Evolutionary conservation across 2,888 invertebrate genomes (phyloP), one percentile per base, ranked within the genome.

Genomic region (Coelopa pilipes): DNA sequence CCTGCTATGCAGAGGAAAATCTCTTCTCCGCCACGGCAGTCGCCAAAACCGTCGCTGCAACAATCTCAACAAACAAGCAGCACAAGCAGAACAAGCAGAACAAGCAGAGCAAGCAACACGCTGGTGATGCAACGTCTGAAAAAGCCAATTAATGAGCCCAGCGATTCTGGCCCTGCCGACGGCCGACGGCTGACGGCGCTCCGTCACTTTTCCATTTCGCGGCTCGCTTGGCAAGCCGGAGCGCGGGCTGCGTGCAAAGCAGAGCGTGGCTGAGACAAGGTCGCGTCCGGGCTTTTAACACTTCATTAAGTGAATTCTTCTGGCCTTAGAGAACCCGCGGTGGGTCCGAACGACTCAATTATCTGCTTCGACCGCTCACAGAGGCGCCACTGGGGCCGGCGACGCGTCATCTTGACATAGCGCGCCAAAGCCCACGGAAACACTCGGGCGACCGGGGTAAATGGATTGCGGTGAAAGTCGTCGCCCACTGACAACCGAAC

Each of bases 251-350:
- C 19, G 50, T 53, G 67, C 67, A 17, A 70, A 57, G 19, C 70
- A 70, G 70, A 70, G 60, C 70, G 60, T 70, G 60, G 13, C 70
- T 46, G 47, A 47, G 15, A 46, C 49, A 70, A 70, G 70, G 70
- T 59, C 60, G 49, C 24, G 47, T 53, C 21, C 10, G 60, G 17
- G 13, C 60, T 59, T 46, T 59, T 70, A 70, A 60, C 19, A 70
- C 21, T 59, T 59, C 60, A 70, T 59, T 70, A 60, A 70, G 47
- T 19, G 19, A 19, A 15, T 70, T n/a, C 17, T 13, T 24, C 12
- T 59, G 17, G 59, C 19, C 12, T 59, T 15, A n/a, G 13, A n/a
- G 53, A 15, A n/a, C 13, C 3, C n/a, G 4, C n/a, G 4, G 53
- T 15, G n/a, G n/a, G 10, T 15, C 53, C 4, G 13, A n/a, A 53